A percentile compares a stretch with the other conserved stretches of the same genome.
These are phyloP conservation scores for Drosophila emarginata DNA, from an alignment of 2,888 invertebrate genomes.

Conservation along the genomic window DNA sequence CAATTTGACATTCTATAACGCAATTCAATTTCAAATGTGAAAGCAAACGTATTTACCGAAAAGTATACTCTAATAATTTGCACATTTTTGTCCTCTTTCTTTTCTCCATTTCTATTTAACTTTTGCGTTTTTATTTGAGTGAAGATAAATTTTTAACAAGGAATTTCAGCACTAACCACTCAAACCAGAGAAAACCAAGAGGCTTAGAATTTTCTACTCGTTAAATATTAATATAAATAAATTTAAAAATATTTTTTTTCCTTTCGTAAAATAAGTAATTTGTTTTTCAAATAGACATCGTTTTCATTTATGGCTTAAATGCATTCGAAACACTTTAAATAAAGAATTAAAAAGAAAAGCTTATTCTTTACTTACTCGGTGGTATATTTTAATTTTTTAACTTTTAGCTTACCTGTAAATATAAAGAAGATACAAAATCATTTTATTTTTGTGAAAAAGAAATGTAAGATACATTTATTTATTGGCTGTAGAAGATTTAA, in stretches of 20 bases:
- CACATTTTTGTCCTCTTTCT: background rate
- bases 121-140: constrained; percentile 38
- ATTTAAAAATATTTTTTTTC: background rate
- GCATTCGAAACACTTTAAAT: background rate
- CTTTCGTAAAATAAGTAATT: too few species aligned
- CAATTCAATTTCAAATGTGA: constrained; percentile 33
- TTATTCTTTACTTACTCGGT: background rate
- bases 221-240: constrained; percentile 35
- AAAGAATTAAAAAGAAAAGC: background rate
- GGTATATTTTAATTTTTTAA: background rate
- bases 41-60: constrained; percentile 1
- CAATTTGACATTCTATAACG: constrained; percentile 15
- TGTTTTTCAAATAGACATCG: background rate
- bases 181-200: background rate
- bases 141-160: constrained; percentile 4
- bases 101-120: constrained; percentile 19
- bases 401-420: constrained; percentile 54
- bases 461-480: constrained; percentile 19
- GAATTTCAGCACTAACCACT: constrained; percentile 10
- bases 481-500: background rate
- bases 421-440: constrained; percentile 3
- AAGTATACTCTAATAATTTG: constrained; percentile 4
- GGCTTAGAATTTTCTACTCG: constrained; percentile 27
- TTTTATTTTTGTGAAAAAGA: constrained; percentile 1
- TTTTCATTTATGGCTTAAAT: background rate